Percentiles rank a stretch among this genome's conserved stretches.
Conservation (phyloP, 2,797 vertebrate genomes). For the Hydrolagus colliei region DNA sequence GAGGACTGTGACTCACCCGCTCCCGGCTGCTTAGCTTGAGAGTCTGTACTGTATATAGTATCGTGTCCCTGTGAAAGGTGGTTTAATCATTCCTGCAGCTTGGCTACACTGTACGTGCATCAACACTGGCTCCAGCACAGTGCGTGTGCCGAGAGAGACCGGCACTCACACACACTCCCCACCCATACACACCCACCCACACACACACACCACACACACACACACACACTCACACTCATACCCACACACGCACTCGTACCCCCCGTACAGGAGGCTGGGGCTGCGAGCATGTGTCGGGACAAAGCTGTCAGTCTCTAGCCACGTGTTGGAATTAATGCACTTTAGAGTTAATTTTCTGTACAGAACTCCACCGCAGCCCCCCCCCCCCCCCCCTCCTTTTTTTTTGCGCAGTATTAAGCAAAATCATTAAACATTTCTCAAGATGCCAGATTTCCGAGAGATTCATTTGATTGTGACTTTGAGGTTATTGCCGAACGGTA, state of each 20-base stretch:
- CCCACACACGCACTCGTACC: too few relatives aligned
- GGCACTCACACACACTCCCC: neutral
- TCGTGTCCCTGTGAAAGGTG: neutral
- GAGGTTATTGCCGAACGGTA: too few relatives aligned
- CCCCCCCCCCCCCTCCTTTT: neutral
- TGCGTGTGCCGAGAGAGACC: too few relatives aligned
- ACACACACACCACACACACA: too few relatives aligned
- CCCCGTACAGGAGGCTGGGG: too few relatives aligned
- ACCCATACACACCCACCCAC: too few relatives aligned
- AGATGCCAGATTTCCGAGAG: neutral
- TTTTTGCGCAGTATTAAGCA: slow-evolving; percentile 26
- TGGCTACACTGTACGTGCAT: neutral
- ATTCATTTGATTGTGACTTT: neutral
- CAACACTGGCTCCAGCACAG: neutral
- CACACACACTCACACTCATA: too few relatives aligned
- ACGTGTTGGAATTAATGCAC: slow-evolving; percentile 27
- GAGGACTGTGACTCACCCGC: too few relatives aligned
- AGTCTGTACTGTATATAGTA: neutral
- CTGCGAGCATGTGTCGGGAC: too few relatives aligned
- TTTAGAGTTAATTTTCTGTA: neutral
- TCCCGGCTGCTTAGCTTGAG: too few relatives aligned
- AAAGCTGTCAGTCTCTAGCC: neutral
- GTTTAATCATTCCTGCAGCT: neutral
- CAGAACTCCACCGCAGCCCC: neutral
- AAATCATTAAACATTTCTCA: slow-evolving; percentile 20